phyloP scores from a whole-genome alignment of 2,113 vertebrate genomes.

The Tylochromis polylepis region DNA sequence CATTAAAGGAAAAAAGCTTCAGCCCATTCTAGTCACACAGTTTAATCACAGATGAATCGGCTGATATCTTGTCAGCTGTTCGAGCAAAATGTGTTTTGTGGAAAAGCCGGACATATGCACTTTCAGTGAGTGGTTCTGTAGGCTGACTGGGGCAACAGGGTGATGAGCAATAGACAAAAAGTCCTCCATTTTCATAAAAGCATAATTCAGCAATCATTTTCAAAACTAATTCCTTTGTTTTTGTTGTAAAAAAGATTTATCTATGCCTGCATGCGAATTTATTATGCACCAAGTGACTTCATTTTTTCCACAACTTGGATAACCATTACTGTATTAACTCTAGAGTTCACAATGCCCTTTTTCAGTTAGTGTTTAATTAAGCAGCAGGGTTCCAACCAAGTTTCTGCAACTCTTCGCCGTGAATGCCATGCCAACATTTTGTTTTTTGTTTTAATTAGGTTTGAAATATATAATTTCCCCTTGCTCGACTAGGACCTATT shows the following conservation, averaged over 20 bases:
- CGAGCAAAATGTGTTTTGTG: not conserved
- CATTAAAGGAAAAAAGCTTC: slow-evolving; percentile 21
- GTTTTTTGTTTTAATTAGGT: not conserved
- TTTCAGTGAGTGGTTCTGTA: not conserved
- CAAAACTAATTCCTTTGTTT: not conserved
- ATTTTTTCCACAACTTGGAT: not conserved
- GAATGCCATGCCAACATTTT: not conserved
- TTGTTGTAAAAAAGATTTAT: not conserved
- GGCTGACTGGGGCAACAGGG: not conserved
- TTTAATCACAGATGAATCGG: slow-evolving; percentile 16
- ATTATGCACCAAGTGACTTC: not conserved
- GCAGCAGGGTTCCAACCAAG: not conserved
- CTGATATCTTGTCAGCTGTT: not conserved
- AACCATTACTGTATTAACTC: not conserved
- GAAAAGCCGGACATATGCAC: not conserved
- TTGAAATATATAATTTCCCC: not conserved
- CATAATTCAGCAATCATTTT: not conserved
- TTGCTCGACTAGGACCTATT: not conserved
- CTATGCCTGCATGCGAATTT: not conserved
- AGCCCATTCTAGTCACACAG: not conserved
- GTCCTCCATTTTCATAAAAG: not conserved
- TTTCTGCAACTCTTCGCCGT: not conserved
- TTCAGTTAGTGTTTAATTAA: not conserved
- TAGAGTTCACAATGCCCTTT: not conserved
- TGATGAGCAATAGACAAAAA: not conserved